Evolutionary conservation across 2,888 invertebrate genomes (phyloP).

Genomic region (Oxycera nigricornis): DNA sequence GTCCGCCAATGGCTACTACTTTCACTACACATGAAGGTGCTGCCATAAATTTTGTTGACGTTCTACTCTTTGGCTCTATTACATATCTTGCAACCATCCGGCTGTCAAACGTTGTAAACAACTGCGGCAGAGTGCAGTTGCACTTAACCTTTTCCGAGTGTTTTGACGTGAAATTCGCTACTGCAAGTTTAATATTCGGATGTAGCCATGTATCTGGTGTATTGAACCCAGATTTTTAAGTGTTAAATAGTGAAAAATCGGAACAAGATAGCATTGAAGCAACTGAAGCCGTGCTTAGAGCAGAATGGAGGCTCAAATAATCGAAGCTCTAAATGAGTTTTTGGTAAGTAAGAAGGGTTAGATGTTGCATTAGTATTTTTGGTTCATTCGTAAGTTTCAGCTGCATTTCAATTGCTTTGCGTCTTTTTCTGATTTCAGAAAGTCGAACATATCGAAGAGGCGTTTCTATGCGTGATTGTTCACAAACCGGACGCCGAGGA

Average conservation of each 20-base stretch:
- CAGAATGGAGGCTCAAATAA: slow-evolving; percentile 44
- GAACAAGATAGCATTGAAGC: neutral
- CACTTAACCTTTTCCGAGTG: neutral
- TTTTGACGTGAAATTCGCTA: neutral
- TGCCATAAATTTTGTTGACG: no score
- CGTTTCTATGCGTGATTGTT: slow-evolving; percentile 86
- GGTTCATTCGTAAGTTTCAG: neutral
- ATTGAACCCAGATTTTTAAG: neutral
- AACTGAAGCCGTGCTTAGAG: neutral
- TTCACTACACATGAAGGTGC: no score
- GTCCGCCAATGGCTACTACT: no score
- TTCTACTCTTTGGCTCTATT: no score
- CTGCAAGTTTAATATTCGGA: neutral
- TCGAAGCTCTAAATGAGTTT: slow-evolving; percentile 48
- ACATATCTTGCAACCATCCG: no score
- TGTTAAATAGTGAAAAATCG: neutral
- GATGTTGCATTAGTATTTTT: neutral
- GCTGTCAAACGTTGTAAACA: slow-evolving; percentile 17
- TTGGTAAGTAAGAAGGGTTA: slow-evolving; percentile 47
- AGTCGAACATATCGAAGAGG: slow-evolving; percentile 86
- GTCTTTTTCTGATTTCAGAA: slow-evolving; percentile 65
- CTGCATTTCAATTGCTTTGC: neutral
- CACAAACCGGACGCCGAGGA: slow-evolving; percentile 75
- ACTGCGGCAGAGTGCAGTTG: neutral
- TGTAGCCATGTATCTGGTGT: neutral